Evolutionary conservation across 2,888 invertebrate species (phyloP).

Genomic region (Smittia aterrima): DNA sequence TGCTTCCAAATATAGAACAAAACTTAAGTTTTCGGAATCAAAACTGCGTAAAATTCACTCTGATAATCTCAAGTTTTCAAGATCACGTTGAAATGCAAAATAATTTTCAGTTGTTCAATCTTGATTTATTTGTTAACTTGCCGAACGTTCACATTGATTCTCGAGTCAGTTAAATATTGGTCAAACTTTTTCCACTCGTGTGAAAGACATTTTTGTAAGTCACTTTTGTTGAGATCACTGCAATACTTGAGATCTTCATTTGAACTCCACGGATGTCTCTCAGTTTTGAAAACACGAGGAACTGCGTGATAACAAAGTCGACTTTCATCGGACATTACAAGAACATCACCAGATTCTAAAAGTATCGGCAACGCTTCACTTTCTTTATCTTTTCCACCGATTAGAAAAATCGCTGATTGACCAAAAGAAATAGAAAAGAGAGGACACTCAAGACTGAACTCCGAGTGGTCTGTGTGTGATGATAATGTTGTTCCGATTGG

Average conservation of each 20-base stretch:
- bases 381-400: slow-evolving; percentile 75
- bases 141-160: slow-evolving; percentile 92
- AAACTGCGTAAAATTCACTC: no score
- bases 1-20: no score
- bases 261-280: slow-evolving; percentile 56
- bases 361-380: slow-evolving; percentile 68
- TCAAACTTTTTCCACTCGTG: slow-evolving; percentile 48
- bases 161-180: slow-evolving; percentile 54
- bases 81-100: no score
- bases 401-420: slow-evolving; percentile 88
- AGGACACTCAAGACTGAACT: slow-evolving; percentile 80
- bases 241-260: slow-evolving; percentile 43
- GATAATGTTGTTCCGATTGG: slow-evolving; percentile 88
- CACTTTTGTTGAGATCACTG: not conserved
- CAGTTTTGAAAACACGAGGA: slow-evolving; percentile 71
- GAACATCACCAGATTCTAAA: slow-evolving; percentile 84
- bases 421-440: slow-evolving; percentile 95
- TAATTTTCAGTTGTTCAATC: no score
- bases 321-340: slow-evolving; percentile 84
- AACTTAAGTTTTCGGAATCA: no score
- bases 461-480: slow-evolving; percentile 94
- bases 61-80: no score
- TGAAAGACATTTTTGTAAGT: slow-evolving; percentile 46
- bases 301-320: slow-evolving; percentile 91
- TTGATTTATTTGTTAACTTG: slow-evolving; percentile 64